phyloP scores from a whole-genome alignment of 2,888 invertebrate genomes.

The Terebella lapidaria region DNA sequence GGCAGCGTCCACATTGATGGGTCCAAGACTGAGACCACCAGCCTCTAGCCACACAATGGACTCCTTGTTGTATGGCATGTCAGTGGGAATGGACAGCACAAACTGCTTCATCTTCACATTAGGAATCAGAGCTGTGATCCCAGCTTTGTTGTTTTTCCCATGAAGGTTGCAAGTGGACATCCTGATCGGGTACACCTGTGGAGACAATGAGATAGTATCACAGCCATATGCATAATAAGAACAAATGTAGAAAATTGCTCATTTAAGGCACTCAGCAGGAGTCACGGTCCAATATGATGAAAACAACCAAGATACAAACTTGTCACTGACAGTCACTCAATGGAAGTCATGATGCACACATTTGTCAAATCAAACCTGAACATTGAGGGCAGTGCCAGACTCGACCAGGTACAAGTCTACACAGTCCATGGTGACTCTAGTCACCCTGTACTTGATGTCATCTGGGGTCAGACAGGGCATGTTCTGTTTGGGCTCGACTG shows the following conservation, averaged over 20 bases:
- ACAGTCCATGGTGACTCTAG: constrained; percentile 58
- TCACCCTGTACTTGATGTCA: constrained; percentile 89
- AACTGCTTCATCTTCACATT: constrained; percentile 67
- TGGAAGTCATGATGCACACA: no score
- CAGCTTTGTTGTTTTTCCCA: constrained; percentile 82
- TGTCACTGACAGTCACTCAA: no score
- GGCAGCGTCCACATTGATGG: constrained; percentile 80
- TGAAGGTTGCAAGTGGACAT: constrained; percentile 92
- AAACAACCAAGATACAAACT: no score
- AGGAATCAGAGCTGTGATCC: constrained; percentile 79
- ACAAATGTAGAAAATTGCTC: no score
- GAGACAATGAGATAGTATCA: constrained; percentile 13
- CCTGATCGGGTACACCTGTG: constrained; percentile 80
- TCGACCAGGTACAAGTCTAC: constrained; percentile 88
- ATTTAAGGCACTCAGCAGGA: no score
- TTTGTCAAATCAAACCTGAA: no score
- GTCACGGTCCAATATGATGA: no score
- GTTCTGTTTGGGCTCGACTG: constrained; percentile 33
- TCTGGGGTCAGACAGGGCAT: constrained; percentile 73
- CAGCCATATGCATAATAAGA: no score
- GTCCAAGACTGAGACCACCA: constrained; percentile 83
- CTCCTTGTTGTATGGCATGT: constrained; percentile 28
- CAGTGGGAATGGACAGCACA: constrained; percentile 57
- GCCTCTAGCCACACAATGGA: constrained; percentile 76
- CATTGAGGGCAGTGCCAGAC: constrained; percentile 76